Evolutionary conservation across 2,797 vertebrate species (phyloP).

Genomic region (Rhinatrema bivittatum): DNA sequence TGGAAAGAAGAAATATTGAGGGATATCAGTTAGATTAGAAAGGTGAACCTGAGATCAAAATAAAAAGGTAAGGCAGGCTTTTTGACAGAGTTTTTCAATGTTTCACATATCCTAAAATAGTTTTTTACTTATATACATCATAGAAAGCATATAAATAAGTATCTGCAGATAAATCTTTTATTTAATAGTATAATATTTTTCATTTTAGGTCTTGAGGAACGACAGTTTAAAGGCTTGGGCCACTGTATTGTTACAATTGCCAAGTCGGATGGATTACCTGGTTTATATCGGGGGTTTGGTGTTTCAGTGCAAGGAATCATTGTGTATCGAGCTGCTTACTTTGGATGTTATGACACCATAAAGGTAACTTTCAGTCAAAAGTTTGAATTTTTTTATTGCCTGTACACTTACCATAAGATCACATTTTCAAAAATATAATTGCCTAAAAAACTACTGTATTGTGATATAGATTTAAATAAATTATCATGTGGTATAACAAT

Average conservation of each 20-base stretch:
- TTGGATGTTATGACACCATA: slow-evolving; percentile 38
- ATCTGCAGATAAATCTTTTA: too few species aligned
- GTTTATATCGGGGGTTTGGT: slow-evolving; percentile 33
- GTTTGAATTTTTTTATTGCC: background rate
- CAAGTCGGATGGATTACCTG: slow-evolving; percentile 24
- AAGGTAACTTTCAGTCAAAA: slow-evolving; percentile 28
- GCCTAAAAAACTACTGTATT: background rate
- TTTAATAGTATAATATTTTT: background rate
- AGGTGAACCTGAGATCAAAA: too few species aligned
- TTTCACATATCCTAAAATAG: too few species aligned
- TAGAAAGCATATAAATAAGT: too few species aligned
- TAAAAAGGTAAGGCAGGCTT: too few species aligned
- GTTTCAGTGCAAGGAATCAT: slow-evolving; percentile 38
- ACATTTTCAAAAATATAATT: background rate
- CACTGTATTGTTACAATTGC: slow-evolving; percentile 32
- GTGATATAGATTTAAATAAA: background rate
- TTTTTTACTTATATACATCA: too few species aligned
- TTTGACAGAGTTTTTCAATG: too few species aligned
- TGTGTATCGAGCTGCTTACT: slow-evolving; percentile 34
- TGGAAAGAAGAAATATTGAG: too few species aligned
- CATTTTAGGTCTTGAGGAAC: slow-evolving; percentile 25
- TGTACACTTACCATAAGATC: background rate
- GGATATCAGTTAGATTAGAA: too few species aligned
- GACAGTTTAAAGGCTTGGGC: slow-evolving; percentile 34
- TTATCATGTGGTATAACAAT: background rate